Conservation (phyloP, 1,140 invertebrate genomes). For the Yoshiicerus persimilis region DNA sequence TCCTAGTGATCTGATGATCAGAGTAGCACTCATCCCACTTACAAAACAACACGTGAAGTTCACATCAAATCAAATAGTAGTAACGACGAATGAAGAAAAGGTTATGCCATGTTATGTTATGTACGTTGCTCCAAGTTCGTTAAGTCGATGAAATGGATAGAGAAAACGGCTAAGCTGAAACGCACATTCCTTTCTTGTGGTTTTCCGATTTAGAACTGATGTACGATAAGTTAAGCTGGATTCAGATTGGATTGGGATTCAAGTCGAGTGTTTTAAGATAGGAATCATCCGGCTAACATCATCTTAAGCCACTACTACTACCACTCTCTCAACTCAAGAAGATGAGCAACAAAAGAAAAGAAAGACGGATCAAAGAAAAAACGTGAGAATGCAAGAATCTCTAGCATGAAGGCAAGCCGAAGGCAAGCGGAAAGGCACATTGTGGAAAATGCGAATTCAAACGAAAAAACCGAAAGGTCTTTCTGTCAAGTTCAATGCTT, state of each 20-base stretch:
- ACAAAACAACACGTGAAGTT: not conserved
- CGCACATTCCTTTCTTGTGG: not conserved
- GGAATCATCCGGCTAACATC: not conserved
- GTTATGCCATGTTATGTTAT: not conserved
- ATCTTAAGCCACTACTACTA: not conserved
- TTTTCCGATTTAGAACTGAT: conserved; percentile 12
- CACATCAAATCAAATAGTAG: not conserved
- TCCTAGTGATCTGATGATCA: not conserved
- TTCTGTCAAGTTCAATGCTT: not conserved
- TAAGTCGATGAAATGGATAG: not conserved
- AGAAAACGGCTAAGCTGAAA: not conserved
- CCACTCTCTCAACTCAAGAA: not conserved
- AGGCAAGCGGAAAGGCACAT: not conserved
- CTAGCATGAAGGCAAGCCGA: not conserved
- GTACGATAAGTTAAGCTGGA: not conserved
- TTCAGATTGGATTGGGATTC: conserved; percentile 10
- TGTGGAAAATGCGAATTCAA: not conserved
- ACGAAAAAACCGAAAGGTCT: not conserved
- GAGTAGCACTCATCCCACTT: not conserved
- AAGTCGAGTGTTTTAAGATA: conserved; percentile 7
- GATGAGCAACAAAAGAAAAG: conserved; percentile 1
- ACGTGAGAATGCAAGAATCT: not conserved
- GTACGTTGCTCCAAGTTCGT: not conserved
- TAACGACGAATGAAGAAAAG: not conserved
- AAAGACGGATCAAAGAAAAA: conserved; percentile 16